A percentile compares a stretch with the other conserved stretches of the same genome.
Evolutionary conservation across 2,888 invertebrate species (phyloP).

Genomic region (Pocota personata): DNA sequence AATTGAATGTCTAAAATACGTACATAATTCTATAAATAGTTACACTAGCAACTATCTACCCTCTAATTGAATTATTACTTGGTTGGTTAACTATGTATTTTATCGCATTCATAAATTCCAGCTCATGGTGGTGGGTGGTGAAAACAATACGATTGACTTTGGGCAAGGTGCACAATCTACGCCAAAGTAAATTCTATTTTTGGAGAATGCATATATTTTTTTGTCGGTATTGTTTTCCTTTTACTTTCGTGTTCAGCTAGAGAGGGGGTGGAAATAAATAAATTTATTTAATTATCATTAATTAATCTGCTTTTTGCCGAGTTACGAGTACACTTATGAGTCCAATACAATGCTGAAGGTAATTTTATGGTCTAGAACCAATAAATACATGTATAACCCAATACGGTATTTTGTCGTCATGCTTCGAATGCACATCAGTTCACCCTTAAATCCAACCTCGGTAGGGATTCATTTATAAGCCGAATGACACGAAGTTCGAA

Average conservation of each 20-base stretch:
- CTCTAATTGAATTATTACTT: conserved; percentile 39
- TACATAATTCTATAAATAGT: conserved; percentile 7
- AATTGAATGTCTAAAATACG: conserved; percentile 10
- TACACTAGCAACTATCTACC: neutral
- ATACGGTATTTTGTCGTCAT: no score
- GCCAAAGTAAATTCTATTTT: conserved; percentile 5
- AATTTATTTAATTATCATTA: neutral
- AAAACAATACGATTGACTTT: neutral
- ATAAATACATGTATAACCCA: no score
- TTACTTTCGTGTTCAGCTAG: no score
- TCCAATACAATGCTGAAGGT: no score
- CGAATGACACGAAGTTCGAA: no score
- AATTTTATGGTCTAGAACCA: no score
- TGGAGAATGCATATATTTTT: neutral
- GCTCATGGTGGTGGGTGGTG: neutral
- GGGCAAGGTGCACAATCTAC: neutral
- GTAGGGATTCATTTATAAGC: no score
- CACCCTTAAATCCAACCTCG: no score
- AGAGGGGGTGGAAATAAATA: neutral
- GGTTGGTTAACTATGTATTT: neutral
- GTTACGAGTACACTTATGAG: no score
- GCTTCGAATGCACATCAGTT: no score
- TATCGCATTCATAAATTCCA: conserved; percentile 22
- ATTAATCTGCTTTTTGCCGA: neutral
- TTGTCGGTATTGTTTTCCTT: no score